Percentiles rank a stretch among this genome's conserved stretches.
Evolutionary conservation across 2,888 invertebrate species (phyloP).

Genomic region (Amphimallon solstitiale): DNA sequence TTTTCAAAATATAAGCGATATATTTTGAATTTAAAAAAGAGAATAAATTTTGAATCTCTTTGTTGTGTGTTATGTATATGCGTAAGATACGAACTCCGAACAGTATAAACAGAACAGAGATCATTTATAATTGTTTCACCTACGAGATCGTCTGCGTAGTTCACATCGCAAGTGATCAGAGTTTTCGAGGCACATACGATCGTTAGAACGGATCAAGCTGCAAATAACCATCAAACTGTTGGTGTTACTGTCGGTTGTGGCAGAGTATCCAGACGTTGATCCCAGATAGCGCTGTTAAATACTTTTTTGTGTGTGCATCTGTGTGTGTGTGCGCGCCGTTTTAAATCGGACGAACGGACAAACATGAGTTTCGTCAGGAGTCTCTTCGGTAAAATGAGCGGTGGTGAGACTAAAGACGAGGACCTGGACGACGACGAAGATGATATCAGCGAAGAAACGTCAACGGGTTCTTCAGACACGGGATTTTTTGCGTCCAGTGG

Average conservation of each 20-base stretch:
- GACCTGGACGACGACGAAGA: constrained; percentile 52
- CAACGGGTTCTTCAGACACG: constrained; percentile 57
- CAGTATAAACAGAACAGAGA: background rate
- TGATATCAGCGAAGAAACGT: constrained; percentile 54
- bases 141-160: constrained; percentile 5
- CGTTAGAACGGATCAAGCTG: constrained; percentile 37
- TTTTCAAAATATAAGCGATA: too few relatives aligned
- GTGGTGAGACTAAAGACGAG: constrained; percentile 52
- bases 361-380: constrained; percentile 61
- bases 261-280: constrained; percentile 34
- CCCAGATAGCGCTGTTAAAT: too few relatives aligned
- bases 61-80: too few relatives aligned
- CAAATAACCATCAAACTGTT: constrained; percentile 41
- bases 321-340: constrained; percentile 8
- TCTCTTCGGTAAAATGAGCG: constrained; percentile 58
- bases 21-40: too few relatives aligned
- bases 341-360: background rate
- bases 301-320: too few relatives aligned
- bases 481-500: constrained; percentile 57
- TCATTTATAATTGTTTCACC: constrained; percentile 36
- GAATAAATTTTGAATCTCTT: too few relatives aligned
- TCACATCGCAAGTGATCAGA: constrained; percentile 41
- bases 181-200: constrained; percentile 36
- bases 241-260: constrained; percentile 31
- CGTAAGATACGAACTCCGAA: too few relatives aligned